These are phyloP conservation scores for Rhynchonycteris naso DNA, from an alignment of 2,797 vertebrate species.

Conservation along the genomic window DNA sequence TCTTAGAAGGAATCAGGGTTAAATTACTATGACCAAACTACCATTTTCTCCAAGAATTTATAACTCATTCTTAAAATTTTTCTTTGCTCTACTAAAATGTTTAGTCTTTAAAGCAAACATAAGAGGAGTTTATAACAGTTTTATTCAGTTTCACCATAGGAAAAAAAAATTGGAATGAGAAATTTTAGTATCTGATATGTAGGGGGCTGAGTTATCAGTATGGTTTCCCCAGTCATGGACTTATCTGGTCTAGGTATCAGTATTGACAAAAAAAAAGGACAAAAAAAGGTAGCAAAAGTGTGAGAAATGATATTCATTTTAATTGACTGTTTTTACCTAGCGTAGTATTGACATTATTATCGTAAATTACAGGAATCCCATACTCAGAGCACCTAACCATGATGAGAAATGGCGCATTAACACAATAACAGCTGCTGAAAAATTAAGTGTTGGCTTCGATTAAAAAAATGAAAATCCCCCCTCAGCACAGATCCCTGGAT, in stretches of 20 bases:
- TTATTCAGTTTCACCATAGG: not conserved
- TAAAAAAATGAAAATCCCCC: slow-evolving; percentile 37
- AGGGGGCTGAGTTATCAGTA: not conserved
- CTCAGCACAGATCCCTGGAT: not conserved
- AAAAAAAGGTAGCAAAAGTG: not conserved
- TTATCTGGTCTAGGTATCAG: not conserved
- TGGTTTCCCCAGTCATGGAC: not conserved
- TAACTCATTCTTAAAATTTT: not conserved
- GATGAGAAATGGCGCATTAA: slow-evolving; percentile 57
- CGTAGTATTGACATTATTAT: slow-evolving; percentile 12
- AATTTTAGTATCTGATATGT: not conserved
- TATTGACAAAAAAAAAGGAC: not conserved
- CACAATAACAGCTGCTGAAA: slow-evolving; percentile 52
- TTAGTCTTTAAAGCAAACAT: slow-evolving; percentile 17
- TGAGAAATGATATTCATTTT: slow-evolving; percentile 22
- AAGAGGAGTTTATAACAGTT: not conserved
- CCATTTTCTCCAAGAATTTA: not conserved
- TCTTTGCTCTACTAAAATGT: not conserved
- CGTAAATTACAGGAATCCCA: not conserved
- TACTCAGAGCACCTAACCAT: not conserved
- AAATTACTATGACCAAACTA: not conserved
- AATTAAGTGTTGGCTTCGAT: slow-evolving; percentile 45
- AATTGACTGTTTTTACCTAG: not conserved
- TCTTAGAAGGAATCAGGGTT: not conserved
- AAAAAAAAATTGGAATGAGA: not conserved